Evolutionary conservation across 2,888 invertebrate species (phyloP), one percentile per base, ranked within the genome.

Genomic region (Drosophila crucigera): DNA sequence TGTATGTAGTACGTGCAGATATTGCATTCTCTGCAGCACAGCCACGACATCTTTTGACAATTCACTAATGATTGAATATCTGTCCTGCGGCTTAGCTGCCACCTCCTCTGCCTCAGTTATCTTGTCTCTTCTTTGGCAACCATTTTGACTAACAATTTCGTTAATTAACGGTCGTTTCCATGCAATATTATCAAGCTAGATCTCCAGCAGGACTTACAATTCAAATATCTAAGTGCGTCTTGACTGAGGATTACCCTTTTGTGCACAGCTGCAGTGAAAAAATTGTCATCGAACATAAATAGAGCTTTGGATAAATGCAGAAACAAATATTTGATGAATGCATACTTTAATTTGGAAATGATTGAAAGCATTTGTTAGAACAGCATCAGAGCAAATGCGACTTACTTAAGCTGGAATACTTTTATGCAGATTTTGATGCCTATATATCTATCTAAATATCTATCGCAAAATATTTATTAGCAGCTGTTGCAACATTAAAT

Each of bases 61-160:
- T 43, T 28, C 41, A 39, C 67, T 79, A 79, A 79, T 78, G 72
- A 78, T 75, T 71, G 64, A 71, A 61, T 67, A 47, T 31, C 41
- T 47, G 47, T 39, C 31, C 53, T 41, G 31, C 61, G 30, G 52
- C 52, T 47, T 14, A 10, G 31, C 30, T 33, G 37, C 25, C 55
- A 22, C 22, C n/a, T 14, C n/a, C 14, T 14, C 39, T 25, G 22
- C 50, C 43, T n/a, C 25, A n/a, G 10, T 41, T 39, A n/a, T 39
- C 43, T 6, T 31, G 43, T 19, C 16, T n/a, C 37, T n/a, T 4
- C 53, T 56, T 67, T 67, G 67, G 59, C 61, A 33, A 25, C 11
- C 16, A 52, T 59, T 52, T 16, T 41, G 28, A 64, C 61, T 50
- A 14, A 14, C 31, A 67, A 53, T 55, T 35, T 33, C 55, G 35